Percentiles rank a stretch among this genome's conserved stretches.
phyloP scores from a whole-genome alignment of 2,113 vertebrate genomes.

The Siniperca chuatsi region DNA sequence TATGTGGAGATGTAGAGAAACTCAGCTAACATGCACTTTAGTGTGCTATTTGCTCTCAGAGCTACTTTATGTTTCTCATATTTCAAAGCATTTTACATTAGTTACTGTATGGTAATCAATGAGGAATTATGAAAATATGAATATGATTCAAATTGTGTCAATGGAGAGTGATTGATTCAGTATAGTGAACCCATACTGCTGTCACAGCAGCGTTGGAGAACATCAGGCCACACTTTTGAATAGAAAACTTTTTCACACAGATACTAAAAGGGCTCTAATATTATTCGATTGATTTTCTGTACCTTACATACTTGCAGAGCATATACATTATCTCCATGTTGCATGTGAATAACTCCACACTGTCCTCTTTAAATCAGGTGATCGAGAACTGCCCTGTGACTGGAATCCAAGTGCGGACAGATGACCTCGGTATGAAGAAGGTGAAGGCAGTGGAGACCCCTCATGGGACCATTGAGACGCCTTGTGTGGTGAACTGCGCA shows the following conservation, averaged over 20 bases:
- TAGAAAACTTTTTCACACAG: neutral
- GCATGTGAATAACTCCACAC: neutral
- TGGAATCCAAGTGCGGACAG: conserved; percentile 86
- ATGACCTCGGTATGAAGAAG: conserved; percentile 89
- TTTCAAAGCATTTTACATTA: neutral
- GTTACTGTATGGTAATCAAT: neutral
- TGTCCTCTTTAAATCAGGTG: conserved; percentile 82
- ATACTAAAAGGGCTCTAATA: neutral
- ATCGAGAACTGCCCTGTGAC: conserved; percentile 97
- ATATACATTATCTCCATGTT: neutral
- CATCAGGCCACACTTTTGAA: neutral
- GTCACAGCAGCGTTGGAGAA: neutral
- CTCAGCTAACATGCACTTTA: neutral
- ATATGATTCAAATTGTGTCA: neutral
- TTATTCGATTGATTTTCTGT: neutral
- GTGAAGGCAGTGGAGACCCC: conserved; percentile 90
- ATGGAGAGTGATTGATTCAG: neutral
- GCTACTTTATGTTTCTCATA: neutral
- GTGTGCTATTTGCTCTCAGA: neutral
- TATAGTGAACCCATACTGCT: neutral
- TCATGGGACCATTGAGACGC: conserved; percentile 89
- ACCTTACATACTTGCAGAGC: neutral
- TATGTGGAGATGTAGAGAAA: neutral
- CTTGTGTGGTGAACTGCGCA: conserved; percentile 96
- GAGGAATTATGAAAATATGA: neutral